Evolutionary conservation across 2,113 vertebrate genomes (phyloP).

Genomic region (Lasiurus borealis): DNA sequence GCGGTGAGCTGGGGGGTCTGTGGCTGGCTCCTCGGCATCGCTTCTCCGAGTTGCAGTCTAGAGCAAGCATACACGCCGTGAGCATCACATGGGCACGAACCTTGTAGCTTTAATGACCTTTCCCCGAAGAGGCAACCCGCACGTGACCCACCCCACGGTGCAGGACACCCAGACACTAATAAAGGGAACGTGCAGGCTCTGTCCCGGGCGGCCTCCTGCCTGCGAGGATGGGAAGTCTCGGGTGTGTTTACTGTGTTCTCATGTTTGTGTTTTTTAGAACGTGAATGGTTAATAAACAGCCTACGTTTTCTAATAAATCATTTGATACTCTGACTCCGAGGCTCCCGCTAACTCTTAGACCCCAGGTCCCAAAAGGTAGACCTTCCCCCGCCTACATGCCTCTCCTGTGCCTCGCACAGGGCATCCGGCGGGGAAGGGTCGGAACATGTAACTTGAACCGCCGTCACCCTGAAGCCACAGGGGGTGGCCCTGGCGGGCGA

Average conservation of each 20-base stretch:
- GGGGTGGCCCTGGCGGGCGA: background rate
- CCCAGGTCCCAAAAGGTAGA: background rate
- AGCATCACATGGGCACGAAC: background rate
- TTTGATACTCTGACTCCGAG: background rate
- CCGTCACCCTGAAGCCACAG: fast-evolving
- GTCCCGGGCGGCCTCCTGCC: background rate
- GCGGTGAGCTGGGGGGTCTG: background rate
- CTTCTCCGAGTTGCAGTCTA: conserved; percentile 31
- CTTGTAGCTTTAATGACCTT: background rate
- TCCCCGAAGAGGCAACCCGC: background rate
- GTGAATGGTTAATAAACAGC: conserved; percentile 30
- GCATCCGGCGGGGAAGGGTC: too few relatives aligned
- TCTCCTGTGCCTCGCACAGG: background rate
- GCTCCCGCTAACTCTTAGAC: background rate
- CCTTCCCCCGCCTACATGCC: background rate
- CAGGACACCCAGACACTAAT: background rate
- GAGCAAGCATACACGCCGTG: background rate
- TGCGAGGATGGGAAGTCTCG: background rate
- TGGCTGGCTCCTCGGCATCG: background rate
- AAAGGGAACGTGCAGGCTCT: background rate
- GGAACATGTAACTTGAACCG: fast-evolving
- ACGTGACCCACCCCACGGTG: background rate
- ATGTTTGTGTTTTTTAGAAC: conserved; percentile 40
- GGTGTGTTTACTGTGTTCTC: background rate
- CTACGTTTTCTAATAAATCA: conserved; percentile 70